These are phyloP conservation scores for Oncopodura yosiiana DNA, from an alignment of 1,140 invertebrate genomes.

Conservation along the genomic window DNA sequence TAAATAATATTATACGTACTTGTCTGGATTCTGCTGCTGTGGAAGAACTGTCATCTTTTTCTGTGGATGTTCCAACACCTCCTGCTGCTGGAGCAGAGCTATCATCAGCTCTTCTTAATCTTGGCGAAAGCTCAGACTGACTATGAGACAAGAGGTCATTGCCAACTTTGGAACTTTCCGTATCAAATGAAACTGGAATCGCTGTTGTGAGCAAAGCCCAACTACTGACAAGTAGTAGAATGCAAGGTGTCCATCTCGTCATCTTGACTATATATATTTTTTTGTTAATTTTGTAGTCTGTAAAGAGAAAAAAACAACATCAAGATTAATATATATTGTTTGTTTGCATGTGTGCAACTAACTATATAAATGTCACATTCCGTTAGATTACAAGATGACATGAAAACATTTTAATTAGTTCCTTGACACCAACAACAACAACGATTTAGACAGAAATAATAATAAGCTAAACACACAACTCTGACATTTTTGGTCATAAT, in stretches of 20 bases:
- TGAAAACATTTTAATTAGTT: too few species aligned
- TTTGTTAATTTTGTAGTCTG: too few species aligned
- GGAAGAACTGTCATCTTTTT: conserved; percentile 19
- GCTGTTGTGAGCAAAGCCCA: conserved; percentile 4
- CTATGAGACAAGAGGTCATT: conserved; percentile 33
- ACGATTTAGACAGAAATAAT: too few species aligned
- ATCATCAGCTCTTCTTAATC: conserved; percentile 26
- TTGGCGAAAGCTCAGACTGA: conserved; percentile 29
- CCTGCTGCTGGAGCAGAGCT: not conserved
- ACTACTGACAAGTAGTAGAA: conserved; percentile 8
- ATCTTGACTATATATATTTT: too few species aligned
- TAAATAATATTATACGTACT: conserved; percentile 7
- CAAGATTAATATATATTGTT: not conserved
- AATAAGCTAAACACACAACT: too few species aligned
- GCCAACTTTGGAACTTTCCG: conserved; percentile 16
- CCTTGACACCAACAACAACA: too few species aligned
- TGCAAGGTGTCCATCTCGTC: conserved; percentile 22
- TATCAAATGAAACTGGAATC: conserved; percentile 29
- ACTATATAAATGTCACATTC: not conserved
- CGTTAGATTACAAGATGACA: too few species aligned
- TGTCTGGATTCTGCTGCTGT: conserved; percentile 26
- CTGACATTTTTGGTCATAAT: too few species aligned
- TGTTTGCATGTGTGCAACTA: not conserved
- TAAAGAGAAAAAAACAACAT: not conserved
- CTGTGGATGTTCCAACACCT: conserved; percentile 9